Evolutionary conservation across 2,113 vertebrate genomes (phyloP).

Genomic region (Osmerus eperlanus): DNA sequence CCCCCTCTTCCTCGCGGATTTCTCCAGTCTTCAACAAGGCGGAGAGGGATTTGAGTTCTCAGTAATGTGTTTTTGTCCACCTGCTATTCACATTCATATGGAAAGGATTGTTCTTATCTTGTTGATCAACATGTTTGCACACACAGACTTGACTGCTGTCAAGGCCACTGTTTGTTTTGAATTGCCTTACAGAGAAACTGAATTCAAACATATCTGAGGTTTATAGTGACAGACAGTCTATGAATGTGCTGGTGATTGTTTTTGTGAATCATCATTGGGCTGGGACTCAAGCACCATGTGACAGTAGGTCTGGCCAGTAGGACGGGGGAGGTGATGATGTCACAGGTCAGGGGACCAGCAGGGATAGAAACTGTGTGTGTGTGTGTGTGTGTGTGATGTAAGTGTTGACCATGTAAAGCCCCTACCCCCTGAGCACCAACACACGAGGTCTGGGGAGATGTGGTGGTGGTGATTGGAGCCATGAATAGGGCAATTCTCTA

Average conservation of each 20-base stretch:
- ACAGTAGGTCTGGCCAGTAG: constrained; percentile 19
- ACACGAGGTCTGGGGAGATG: constrained; percentile 3
- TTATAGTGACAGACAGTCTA: no score
- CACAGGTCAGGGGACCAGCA: constrained; percentile 28
- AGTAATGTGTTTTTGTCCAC: no score
- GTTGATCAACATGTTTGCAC: no score
- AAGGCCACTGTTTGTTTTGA: no score
- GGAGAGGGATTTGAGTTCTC: no score
- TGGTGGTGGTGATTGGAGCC: not conserved
- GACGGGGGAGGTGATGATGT: constrained; percentile 18
- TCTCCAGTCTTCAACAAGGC: no score
- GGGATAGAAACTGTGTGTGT: not conserved
- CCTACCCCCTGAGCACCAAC: not conserved
- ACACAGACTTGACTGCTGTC: no score
- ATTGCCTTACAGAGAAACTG: no score
- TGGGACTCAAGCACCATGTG: constrained; percentile 32
- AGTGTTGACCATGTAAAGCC: not conserved
- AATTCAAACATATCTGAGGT: no score
- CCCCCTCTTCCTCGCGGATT: no score
- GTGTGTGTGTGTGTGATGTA: constrained; percentile 2
- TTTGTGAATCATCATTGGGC: constrained; percentile 15
- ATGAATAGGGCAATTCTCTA: constrained; percentile 16
- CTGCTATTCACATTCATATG: no score
- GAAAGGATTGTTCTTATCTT: no score
- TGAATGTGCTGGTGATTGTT: not conserved